Evolutionary conservation across 2,797 vertebrate species (phyloP).

Genomic region (Fringilla coelebs): DNA sequence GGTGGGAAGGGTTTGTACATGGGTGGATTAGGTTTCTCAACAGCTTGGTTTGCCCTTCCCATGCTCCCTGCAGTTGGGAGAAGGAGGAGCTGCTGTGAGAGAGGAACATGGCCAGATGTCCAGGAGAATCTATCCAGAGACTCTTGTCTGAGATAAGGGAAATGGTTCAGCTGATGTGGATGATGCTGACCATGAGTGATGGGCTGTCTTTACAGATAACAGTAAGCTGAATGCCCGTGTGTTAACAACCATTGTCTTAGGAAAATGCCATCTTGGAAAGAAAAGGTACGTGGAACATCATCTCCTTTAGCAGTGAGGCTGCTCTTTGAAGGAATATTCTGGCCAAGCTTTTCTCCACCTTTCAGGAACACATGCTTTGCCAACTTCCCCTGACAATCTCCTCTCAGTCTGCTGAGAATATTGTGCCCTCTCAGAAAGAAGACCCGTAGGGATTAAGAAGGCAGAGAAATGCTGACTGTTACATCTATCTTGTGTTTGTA

Average conservation of each 20-base stretch:
- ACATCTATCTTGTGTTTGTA: neutral
- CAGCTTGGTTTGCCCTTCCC: neutral
- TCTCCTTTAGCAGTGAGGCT: neutral
- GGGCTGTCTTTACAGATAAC: conserved; percentile 44
- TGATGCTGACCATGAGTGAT: conserved; percentile 47
- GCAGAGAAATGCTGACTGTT: neutral
- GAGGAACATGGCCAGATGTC: neutral
- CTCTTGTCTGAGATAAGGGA: neutral
- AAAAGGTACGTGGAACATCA: neutral
- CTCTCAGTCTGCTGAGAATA: neutral
- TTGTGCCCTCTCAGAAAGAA: neutral
- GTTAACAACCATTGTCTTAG: neutral
- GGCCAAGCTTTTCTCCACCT: neutral
- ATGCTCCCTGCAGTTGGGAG: neutral
- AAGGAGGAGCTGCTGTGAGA: neutral
- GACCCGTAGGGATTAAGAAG: neutral
- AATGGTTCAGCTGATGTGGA: conserved; percentile 10
- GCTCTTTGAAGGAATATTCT: neutral
- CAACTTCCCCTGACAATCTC: neutral
- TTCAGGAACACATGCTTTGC: neutral
- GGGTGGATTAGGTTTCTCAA: neutral
- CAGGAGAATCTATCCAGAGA: neutral
- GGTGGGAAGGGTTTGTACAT: neutral
- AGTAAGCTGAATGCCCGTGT: neutral
- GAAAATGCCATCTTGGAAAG: neutral